phyloP scores from a whole-genome alignment of 2,888 invertebrate genomes.

The Sesamia inferens region DNA sequence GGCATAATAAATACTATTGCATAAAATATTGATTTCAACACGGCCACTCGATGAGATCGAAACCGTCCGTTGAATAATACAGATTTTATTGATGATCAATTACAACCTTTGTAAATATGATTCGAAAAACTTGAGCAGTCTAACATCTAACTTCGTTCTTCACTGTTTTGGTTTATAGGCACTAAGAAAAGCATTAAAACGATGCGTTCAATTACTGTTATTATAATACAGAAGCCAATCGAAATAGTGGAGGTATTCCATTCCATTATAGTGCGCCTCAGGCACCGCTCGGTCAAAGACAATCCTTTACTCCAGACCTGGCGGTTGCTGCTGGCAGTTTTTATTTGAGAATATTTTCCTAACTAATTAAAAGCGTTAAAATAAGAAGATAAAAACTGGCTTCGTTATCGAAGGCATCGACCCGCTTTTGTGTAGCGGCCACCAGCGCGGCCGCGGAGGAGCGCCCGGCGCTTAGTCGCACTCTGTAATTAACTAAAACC shows the following conservation, averaged over 20 bases:
- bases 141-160: conserved; percentile 50
- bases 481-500: conserved; percentile 88
- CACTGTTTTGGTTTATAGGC: conserved; percentile 62
- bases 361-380: conserved; percentile 90
- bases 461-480: conserved; percentile 80
- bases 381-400: conserved; percentile 88
- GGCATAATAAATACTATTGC: conserved; percentile 2
- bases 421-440: conserved; percentile 88
- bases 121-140: conserved; percentile 18
- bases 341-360: conserved; percentile 90
- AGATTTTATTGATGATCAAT: conserved; percentile 41
- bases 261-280: conserved; percentile 81
- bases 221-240: conserved; percentile 85
- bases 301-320: conserved; percentile 79
- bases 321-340: conserved; percentile 82
- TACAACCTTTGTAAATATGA: conserved; percentile 36
- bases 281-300: conserved; percentile 83
- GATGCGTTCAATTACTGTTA: conserved; percentile 78
- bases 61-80: conserved; percentile 13
- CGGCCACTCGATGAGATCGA: conserved; percentile 1
- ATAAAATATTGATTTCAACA: conserved; percentile 20
- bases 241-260: conserved; percentile 79
- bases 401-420: conserved; percentile 89
- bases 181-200: conserved; percentile 76
- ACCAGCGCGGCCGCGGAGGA: conserved; percentile 75